Conservation (phyloP, 2,113 vertebrate genomes). For the Trichechus manatus region DNA sequence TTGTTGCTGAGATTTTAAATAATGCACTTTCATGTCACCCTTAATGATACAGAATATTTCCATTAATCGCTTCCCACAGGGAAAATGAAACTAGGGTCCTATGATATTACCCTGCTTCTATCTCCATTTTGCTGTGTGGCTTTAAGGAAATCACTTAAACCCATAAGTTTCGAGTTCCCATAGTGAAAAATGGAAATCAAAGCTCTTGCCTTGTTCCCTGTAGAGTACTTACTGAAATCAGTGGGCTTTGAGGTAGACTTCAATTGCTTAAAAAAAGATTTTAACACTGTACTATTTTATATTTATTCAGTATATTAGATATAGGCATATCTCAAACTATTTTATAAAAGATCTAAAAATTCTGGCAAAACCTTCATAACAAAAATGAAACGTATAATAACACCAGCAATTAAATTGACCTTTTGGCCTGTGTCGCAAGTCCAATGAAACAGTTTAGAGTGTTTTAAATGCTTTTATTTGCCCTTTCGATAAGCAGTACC, state of each 20-base stretch:
- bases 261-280: conserved; percentile 38
- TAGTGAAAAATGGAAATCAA: conserved; percentile 60
- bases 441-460: conserved; percentile 56
- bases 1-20: conserved; percentile 63
- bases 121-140: conserved; percentile 34
- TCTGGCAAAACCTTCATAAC: conserved; percentile 31
- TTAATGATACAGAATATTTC: conserved; percentile 58
- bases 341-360: conserved; percentile 39
- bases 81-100: conserved; percentile 57
- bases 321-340: conserved; percentile 19
- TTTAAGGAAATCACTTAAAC: conserved; percentile 67
- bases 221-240: conserved; percentile 59
- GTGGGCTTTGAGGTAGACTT: conserved; percentile 56
- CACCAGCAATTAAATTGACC: conserved; percentile 49
- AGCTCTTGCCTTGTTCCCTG: conserved; percentile 55
- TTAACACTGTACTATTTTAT: conserved; percentile 54
- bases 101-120: not conserved
- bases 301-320: conserved; percentile 39
- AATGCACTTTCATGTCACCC: conserved; percentile 19
- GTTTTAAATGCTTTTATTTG: conserved; percentile 44
- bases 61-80: conserved; percentile 25
- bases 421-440: conserved; percentile 36
- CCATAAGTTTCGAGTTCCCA: conserved; percentile 41
- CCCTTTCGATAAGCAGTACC: conserved; percentile 46
- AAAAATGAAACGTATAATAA: conserved; percentile 63